phyloP scores from a whole-genome alignment of 2,888 invertebrate genomes.

The Podabrus alpinus region DNA sequence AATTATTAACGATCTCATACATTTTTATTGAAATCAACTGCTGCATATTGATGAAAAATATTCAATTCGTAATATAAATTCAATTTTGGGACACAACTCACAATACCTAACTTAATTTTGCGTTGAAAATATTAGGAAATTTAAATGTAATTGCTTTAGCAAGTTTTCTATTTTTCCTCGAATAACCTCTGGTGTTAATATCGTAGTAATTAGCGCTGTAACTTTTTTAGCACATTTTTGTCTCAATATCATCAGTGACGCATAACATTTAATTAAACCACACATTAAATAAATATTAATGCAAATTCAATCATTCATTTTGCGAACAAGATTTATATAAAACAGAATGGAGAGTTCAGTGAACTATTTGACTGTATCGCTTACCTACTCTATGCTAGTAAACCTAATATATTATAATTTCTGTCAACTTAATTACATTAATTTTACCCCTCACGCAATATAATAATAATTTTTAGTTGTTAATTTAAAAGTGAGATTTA shows the following conservation, averaged over 20 bases:
- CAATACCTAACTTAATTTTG: background rate
- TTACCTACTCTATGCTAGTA: background rate
- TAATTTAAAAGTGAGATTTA: background rate
- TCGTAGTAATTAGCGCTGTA: too few relatives aligned
- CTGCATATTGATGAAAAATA: background rate
- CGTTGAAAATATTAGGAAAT: background rate
- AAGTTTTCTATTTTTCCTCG: background rate
- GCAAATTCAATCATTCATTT: background rate
- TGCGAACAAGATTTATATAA: background rate
- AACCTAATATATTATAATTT: background rate
- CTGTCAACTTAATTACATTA: background rate
- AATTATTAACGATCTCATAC: background rate
- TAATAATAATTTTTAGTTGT: background rate
- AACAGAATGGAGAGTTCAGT: background rate
- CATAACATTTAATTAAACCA: background rate
- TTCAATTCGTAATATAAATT: background rate
- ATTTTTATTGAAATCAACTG: background rate
- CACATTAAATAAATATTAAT: background rate
- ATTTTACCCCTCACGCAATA: background rate
- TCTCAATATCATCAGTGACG: too few relatives aligned
- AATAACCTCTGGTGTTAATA: too few relatives aligned
- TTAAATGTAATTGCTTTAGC: background rate
- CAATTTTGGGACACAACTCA: background rate
- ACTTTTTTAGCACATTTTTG: too few relatives aligned
- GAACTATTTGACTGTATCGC: background rate